Conservation (phyloP, 2,888 invertebrate genomes). For the Nebria salina region DNA sequence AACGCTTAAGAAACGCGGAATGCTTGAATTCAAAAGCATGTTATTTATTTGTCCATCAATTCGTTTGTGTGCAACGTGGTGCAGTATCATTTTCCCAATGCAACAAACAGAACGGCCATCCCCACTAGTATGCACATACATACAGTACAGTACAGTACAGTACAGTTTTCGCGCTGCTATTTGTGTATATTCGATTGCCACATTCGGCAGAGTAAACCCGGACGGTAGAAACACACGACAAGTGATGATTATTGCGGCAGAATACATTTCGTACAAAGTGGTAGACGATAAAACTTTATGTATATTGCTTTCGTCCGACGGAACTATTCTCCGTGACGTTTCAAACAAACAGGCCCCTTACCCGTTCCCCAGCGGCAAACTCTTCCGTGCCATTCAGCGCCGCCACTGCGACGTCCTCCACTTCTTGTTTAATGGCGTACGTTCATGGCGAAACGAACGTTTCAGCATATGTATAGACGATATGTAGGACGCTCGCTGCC, state of each 20-base stretch:
- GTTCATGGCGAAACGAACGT: slow-evolving; percentile 5
- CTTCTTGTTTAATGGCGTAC: slow-evolving; percentile 16
- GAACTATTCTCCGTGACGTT: slow-evolving; percentile 34
- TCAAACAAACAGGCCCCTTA: slow-evolving; percentile 39
- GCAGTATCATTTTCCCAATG: not conserved
- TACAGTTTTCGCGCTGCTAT: slow-evolving; percentile 26
- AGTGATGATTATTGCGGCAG: slow-evolving; percentile 59
- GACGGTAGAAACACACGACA: slow-evolving; percentile 47
- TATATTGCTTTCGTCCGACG: slow-evolving; percentile 58
- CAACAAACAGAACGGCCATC: not conserved
- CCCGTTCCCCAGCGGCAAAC: not conserved
- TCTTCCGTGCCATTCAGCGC: not conserved
- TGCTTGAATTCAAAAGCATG: slow-evolving; percentile 9
- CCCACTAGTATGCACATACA: not conserved
- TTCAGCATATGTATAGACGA: slow-evolving; percentile 43
- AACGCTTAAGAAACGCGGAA: not conserved
- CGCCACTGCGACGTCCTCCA: slow-evolving; percentile 6
- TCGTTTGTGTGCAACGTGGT: slow-evolving; percentile 6
- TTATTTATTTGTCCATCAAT: slow-evolving; percentile 18
- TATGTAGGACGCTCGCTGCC: slow-evolving; percentile 40
- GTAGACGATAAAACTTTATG: slow-evolving; percentile 61
- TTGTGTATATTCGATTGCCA: slow-evolving; percentile 46
- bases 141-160: no score
- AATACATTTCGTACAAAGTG: slow-evolving; percentile 59
- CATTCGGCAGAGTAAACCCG: slow-evolving; percentile 31